Base-by-base conservation (phyloP, 2,797 vertebrate genomes). In the Acanthurus tractus region DNA sequence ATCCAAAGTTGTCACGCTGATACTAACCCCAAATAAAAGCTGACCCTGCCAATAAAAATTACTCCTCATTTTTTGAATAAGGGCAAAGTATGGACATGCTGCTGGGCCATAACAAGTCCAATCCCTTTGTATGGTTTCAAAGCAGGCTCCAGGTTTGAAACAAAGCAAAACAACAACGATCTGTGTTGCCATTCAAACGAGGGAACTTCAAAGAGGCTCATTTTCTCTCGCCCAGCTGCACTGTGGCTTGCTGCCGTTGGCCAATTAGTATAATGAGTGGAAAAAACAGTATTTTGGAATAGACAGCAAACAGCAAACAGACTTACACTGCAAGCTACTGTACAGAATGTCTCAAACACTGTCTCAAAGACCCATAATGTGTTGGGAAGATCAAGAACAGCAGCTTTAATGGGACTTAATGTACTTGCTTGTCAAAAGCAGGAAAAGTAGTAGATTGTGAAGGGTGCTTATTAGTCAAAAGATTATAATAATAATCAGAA, bases 121-220 rank as follows among this genome's bases (percentile, higher is more conserved):
- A 64, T 71, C 58, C 77, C 46, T 90, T 81, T 85, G 81, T 76
- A 6, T 34, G 56, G 54, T 80, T 90, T 87, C 83, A 90, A 87
- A 90, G 82, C 58, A 34, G 52, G n/a, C 80, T 76, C 34, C 69
- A 64, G 85, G 83, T 88, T 82, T 83, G 74, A 86, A 81, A 87
- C 86, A 76, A 66, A 63, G 25, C 74, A 75, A 63, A 82, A 79
- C 79, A 88, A 81, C 71, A 82, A 57, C 22, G 25, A 79, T 83
- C 81, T 68, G 62, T 74, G 85, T 79, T 75, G 79, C 79, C 76
- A 84, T 88, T 91, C 83, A 84, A 89, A 88, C 69, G 70, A 70
- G 56, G 75, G 61, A 84, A 89, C 90, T 91, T 92, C 88, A 93
- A 90, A 92, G 90, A 77, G 70, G 6, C 78, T 86, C 14, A 81